A percentile compares a stretch with the other conserved stretches of the same genome.
These are phyloP conservation scores for Temnopleurus reevesii DNA, from an alignment of 53 echinoderm and acorn worm genomes.

Conservation along the genomic window DNA sequence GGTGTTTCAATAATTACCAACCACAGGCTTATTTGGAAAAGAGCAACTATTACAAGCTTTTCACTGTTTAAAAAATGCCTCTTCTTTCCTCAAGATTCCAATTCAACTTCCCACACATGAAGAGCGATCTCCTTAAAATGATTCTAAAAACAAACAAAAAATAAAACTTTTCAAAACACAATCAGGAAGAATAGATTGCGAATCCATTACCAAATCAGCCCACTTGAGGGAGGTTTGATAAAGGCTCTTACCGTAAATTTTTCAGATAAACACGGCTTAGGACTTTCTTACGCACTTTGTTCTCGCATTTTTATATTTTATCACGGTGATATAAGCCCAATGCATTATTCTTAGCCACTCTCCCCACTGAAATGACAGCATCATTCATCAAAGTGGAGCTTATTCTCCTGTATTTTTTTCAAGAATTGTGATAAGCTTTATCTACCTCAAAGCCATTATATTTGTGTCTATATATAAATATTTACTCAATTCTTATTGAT, in stretches of 20 bases:
- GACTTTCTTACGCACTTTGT: not conserved
- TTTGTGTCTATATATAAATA: not conserved
- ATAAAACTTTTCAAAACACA: too few species aligned
- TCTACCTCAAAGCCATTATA: not conserved
- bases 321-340: not conserved
- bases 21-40: too few species aligned
- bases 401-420: not conserved
- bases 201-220: not conserved
- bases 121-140: too few species aligned
- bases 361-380: not conserved
- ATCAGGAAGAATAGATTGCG: not conserved
- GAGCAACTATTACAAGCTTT: too few species aligned
- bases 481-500: slow-evolving; percentile 31
- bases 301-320: not conserved
- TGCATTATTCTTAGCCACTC: slow-evolving; percentile 9
- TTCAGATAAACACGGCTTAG: not conserved
- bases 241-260: slow-evolving; percentile 1
- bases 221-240: not conserved
- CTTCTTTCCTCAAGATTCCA: too few species aligned
- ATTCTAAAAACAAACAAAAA: too few species aligned
- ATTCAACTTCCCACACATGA: too few species aligned
- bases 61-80: too few species aligned
- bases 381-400: slow-evolving; percentile 7
- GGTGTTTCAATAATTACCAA: too few species aligned
- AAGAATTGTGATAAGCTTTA: not conserved